Evolutionary conservation across 2,888 invertebrate species (phyloP).

Genomic region (Pediacus dermestoides): DNA sequence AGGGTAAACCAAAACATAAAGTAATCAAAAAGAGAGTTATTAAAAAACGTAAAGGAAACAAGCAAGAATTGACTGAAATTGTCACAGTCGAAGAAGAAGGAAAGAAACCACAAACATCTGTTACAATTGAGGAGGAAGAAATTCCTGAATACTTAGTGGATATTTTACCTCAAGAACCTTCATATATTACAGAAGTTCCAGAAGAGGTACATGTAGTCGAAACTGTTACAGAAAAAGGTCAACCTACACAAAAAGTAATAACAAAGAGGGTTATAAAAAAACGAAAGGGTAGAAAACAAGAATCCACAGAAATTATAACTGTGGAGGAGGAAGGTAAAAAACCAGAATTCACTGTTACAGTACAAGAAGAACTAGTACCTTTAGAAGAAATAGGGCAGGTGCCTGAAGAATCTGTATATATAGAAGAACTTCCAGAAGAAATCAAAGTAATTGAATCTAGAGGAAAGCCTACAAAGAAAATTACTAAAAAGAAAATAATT

Average conservation of each 20-base stretch:
- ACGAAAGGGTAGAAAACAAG: constrained; percentile 37
- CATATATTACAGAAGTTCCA: constrained; percentile 33
- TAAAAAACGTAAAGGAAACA: constrained; percentile 46
- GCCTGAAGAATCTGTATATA: constrained; percentile 13
- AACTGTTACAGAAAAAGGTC: constrained; percentile 43
- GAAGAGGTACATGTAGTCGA: constrained; percentile 33
- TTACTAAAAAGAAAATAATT: constrained; percentile 30
- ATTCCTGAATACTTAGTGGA: constrained; percentile 26
- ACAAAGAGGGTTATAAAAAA: constrained; percentile 40
- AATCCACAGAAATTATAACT: constrained; percentile 49
- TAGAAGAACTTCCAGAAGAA: constrained; percentile 43
- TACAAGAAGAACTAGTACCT: constrained; percentile 43
- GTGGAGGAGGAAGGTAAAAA: constrained; percentile 40
- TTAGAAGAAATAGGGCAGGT: constrained; percentile 33
- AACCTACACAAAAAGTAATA: constrained; percentile 32
- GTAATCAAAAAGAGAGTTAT: constrained; percentile 44
- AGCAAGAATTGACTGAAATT: constrained; percentile 42
- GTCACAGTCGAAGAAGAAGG: constrained; percentile 39
- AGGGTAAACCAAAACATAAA: too few species aligned
- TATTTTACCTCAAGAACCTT: constrained; percentile 16
- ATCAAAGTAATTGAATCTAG: constrained; percentile 43
- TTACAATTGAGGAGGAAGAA: constrained; percentile 44
- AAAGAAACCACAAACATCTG: constrained; percentile 47
- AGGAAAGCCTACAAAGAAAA: constrained; percentile 29
- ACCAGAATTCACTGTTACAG: constrained; percentile 37